Base-by-base conservation (phyloP, 2,113 vertebrate genomes). In the Proteles cristata region DNA sequence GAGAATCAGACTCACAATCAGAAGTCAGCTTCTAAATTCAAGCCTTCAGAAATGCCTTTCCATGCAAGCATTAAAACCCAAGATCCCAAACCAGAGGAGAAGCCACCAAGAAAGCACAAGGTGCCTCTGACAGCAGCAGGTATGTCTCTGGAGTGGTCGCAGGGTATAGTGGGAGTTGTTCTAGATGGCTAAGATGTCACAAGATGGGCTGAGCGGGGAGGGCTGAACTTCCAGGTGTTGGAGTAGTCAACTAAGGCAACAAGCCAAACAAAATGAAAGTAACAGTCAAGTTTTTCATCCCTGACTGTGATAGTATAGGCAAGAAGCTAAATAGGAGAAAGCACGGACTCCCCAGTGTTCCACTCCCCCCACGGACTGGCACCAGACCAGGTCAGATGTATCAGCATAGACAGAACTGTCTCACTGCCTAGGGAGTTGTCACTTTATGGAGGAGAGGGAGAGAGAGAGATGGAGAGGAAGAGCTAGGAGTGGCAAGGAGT, bases 81-180 rank as follows among this genome's bases (percentile, higher is more conserved):
- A 94, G 97, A 97, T 93, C 98, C 98, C 96, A 98, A 99, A 88
- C 58, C 98, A 43, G 98, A 99, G 97, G 99, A 99, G 96, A 98
- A 88, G 25, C 23, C 97, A 88, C 98, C 93, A 82, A 97, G 10
- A 98, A 99, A 92, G 98, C 98, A 99, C 93, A 99, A 98, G 81
- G 96, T 99, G 83, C 99, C 99, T 88, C 99, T 99, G 98, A 99
- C 99, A 69, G 99, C 99, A 11, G 88, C 98, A 99, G 99, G 99
- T 99, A 98, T 74, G 92, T 31, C 45, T 80, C 69, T 65, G 77
- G 50, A 33, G 58, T 11, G 68, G 55, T 2, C 4, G 25, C 53
- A 43, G 71, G 69, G 55, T 10, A 0, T 66, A 61, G 48, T 10
- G 8, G 11, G 89, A 5, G 2, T 1, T 11, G 14, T 35, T 31